Percentiles rank a stretch among this genome's conserved stretches.
Evolutionary conservation across 2,797 vertebrate genomes (phyloP).

Genomic region (Limosa lapponica): DNA sequence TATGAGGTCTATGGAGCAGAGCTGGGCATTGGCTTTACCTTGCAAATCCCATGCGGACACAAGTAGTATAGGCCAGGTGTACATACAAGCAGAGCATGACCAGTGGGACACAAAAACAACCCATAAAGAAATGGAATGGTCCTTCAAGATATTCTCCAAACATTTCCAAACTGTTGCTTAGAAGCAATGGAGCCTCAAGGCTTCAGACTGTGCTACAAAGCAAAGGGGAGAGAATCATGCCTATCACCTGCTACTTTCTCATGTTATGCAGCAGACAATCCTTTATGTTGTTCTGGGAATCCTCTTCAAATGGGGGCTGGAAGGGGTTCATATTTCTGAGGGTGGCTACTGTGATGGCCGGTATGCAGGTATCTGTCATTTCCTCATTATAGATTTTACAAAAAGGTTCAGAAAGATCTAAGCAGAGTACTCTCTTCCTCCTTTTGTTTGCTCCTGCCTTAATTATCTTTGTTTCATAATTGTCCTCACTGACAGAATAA

Average conservation of each 20-base stretch:
- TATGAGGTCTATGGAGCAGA: background rate
- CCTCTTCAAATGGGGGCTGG: slow-evolving; percentile 78
- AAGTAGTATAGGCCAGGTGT: background rate
- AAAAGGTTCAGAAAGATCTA: slow-evolving; percentile 90
- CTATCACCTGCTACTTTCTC: slow-evolving; percentile 84
- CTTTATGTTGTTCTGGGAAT: slow-evolving; percentile 85
- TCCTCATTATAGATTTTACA: slow-evolving; percentile 90
- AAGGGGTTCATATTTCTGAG: slow-evolving; percentile 86
- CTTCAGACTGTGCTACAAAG: background rate
- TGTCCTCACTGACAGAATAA: slow-evolving; percentile 66
- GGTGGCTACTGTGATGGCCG: slow-evolving; percentile 72
- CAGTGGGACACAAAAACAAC: background rate
- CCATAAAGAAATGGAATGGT: background rate
- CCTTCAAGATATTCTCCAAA: background rate
- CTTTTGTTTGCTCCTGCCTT: slow-evolving; percentile 79
- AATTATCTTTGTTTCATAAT: slow-evolving; percentile 78
- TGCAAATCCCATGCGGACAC: background rate
- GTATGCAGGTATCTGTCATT: slow-evolving; percentile 92
- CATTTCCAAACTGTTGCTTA: background rate
- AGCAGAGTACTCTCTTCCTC: slow-evolving; percentile 81
- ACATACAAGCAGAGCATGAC: background rate
- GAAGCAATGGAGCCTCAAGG: background rate
- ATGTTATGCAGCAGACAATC: slow-evolving; percentile 79
- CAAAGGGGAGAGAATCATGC: slow-evolving; percentile 51
- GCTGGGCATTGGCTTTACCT: background rate